Percentiles rank a stretch among this genome's conserved stretches.
Evolutionary conservation across 2,113 vertebrate species (phyloP).

Genomic region (Holacanthus passer): DNA sequence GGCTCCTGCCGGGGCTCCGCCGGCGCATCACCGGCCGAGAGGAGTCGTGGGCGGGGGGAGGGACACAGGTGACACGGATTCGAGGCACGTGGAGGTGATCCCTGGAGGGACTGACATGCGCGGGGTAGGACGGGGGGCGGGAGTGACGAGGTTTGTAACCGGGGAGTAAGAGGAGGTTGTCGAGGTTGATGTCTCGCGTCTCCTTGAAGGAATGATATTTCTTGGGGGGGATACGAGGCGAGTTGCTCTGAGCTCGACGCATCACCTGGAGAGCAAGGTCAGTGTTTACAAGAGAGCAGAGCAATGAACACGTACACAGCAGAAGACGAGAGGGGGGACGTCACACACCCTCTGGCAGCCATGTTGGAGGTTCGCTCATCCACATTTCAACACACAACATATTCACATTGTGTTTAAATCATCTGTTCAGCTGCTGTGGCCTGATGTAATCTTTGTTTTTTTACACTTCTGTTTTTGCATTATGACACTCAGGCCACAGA

Average conservation of each 20-base stretch:
- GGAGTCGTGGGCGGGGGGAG: neutral
- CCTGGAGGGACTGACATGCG: constrained; percentile 67
- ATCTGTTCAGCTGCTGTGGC: no score
- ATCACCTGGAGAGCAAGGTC: constrained; percentile 78
- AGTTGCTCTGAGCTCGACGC: constrained; percentile 87
- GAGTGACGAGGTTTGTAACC: constrained; percentile 65
- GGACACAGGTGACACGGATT: constrained; percentile 79
- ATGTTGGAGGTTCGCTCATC: neutral
- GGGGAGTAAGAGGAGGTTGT: constrained; percentile 68
- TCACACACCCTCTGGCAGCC: neutral
- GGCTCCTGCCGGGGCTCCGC: neutral
- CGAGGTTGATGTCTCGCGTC: constrained; percentile 61
- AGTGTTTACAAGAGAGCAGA: constrained; percentile 5
- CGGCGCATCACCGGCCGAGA: neutral
- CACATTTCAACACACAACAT: no score
- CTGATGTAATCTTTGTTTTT: no score
- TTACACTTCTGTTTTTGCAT: no score
- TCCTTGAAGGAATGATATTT: constrained; percentile 78
- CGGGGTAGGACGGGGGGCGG: constrained; percentile 80
- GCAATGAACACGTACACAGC: neutral
- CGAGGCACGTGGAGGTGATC: constrained; percentile 66
- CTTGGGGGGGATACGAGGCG: constrained; percentile 82
- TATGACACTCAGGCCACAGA: no score
- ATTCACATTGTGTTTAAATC: no score
- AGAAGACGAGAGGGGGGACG: neutral